These are phyloP conservation scores for Protomyctophum bolini DNA, from an alignment of 2,113 vertebrate genomes.

Conservation along the genomic window DNA sequence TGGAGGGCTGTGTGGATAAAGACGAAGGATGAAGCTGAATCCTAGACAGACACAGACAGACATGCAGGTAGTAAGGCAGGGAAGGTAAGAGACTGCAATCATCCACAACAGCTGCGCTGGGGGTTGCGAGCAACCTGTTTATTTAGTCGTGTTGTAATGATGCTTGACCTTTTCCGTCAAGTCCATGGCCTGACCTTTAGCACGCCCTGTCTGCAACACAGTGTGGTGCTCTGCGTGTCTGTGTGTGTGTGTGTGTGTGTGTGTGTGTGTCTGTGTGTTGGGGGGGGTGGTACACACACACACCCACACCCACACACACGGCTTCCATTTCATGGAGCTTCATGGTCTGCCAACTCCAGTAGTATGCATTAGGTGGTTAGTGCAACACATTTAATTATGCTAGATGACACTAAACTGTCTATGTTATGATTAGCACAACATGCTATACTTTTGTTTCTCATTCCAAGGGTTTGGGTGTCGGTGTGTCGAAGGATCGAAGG, in stretches of 20 bases:
- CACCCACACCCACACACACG: constrained; percentile 6
- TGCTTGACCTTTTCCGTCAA: constrained; percentile 77
- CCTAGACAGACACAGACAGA: constrained; percentile 16
- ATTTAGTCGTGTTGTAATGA: constrained; percentile 78
- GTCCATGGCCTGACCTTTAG: constrained; percentile 71
- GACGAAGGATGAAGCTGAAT: constrained; percentile 64
- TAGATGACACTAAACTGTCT: constrained; percentile 77
- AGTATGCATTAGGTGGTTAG: constrained; percentile 79
- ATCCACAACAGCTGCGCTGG: constrained; percentile 17
- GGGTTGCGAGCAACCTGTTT: constrained; percentile 59
- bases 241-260: constrained; percentile 17
- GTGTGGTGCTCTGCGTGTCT: constrained; percentile 48
- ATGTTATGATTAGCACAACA: constrained; percentile 80
- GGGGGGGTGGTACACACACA: not conserved
- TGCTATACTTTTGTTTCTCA: constrained; percentile 59
- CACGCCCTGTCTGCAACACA: constrained; percentile 34
- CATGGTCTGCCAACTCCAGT: constrained; percentile 74
- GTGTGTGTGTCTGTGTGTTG: constrained; percentile 18
- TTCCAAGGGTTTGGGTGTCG: constrained; percentile 35
- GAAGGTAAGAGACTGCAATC: constrained; percentile 34
- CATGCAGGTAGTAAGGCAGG: constrained; percentile 33
- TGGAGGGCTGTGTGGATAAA: constrained; percentile 71
- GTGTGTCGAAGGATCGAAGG: constrained; percentile 24
- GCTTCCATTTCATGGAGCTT: constrained; percentile 64
- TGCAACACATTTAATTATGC: constrained; percentile 81